Evolutionary conservation across 2,113 vertebrate species (phyloP), one percentile per base, ranked within the genome.

Genomic region (Pimephales promelas): DNA sequence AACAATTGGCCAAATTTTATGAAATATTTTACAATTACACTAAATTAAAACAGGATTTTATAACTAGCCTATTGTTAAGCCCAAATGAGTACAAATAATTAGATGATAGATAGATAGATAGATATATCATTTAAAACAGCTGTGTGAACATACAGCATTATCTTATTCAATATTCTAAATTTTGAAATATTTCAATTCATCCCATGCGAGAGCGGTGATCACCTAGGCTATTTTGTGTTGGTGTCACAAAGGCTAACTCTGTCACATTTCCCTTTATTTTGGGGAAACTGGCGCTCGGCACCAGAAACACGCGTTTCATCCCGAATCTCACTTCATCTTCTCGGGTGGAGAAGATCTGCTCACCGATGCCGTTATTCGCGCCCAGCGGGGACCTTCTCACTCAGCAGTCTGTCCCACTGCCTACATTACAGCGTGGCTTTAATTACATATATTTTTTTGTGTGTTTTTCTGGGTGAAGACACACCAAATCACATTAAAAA

Each of bases 351-450:
- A 54, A 75, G 57, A 64, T 73, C 82, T 84, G 40, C 40, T 40
- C 77, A 66, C 86, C 83, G 87, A 47, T 31, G 43, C 62, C n/a
- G 86, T 78, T 36, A 81, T 84, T 87, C 83, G 81, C 83, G 86
- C 89, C 82, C 88, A 88, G 89, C 86, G 75, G 84, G 86, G 64
- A 9, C 59, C 81, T 73, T 86, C 76, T 73, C 83, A 84, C 88
- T 84, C 77, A 34, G 61, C 82, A 31, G 62, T 36, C 40, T 75
- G 85, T 84, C 83, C 47, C 79, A 57, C 76, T n/a, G 64, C 57
- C 62, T 72, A 45, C 74, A 84, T 87, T 85, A 90, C 85, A 89
- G 86, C 73, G 86, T 81, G 73, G 64, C 83, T 45, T 54, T 64
- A 40, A 40, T 54, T 8, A 70, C 43, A 13, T 52, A 2, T 36